Base-by-base conservation (phyloP, 2,888 invertebrate genomes). In the Patella pellucida region DNA sequence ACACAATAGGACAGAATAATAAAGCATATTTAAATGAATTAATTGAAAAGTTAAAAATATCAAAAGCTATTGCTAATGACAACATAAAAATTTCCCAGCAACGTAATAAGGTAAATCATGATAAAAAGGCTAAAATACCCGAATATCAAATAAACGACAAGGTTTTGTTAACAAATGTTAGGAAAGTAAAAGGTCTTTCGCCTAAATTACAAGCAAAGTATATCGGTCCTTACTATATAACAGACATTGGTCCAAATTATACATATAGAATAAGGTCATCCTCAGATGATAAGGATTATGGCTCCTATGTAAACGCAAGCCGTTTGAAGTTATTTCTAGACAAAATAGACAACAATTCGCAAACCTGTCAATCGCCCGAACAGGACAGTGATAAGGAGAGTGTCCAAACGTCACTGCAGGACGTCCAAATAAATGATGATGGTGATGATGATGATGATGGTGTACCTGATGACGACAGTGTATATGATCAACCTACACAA, bases 1-100 rank as follows among this genome's bases (percentile, higher is more conserved):
- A 71, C 23, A 73, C 77, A 19, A 16, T 81, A 41, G 74, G 76
- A 14, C 74, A 76, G 69, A 76, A 76, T 73, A 79, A 79, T 9
- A 75, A 78, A 72, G 41, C 52, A 52, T 74, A 80, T 75, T 27
- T 82, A 41, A 52, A 72, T n/a, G 11, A 73, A 2, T 67, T 81
- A 14, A 56, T 77, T 16, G 77, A 56, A 9, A 56, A 56, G 16
- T 56, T 78, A 14, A 71, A 79, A 56, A 23, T 78, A 16, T 74
- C 75, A 15, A 71, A 75, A 52, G 68, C 56, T 19, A 70, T 78
- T 56, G 69, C 73, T 15, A 72, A 56, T 19, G 50, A 77, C 68
- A 79, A 77, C 72, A 72, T 76, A 56, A 14, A 16, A 56, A 56
- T 9, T 1, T 56, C 56, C 16, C 14, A 56, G 19, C n/a, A 56